Evolutionary conservation across 2,888 invertebrate species (phyloP).

Genomic region (Lymantria monacha): DNA sequence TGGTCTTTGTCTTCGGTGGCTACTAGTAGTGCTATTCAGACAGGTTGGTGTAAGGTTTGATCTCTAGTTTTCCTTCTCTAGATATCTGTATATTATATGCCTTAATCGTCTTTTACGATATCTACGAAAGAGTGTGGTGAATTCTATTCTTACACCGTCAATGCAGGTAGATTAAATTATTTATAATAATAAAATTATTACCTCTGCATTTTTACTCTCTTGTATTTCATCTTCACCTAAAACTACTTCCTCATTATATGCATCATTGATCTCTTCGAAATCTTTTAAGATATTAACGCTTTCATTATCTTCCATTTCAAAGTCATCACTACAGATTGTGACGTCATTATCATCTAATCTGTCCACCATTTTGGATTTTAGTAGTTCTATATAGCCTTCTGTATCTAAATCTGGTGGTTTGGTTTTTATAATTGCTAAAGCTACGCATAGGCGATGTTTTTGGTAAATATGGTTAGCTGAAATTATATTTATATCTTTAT

Average conservation of each 20-base stretch:
- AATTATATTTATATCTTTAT: constrained; percentile 10
- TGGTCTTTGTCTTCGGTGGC: too few species aligned
- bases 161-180: too few species aligned
- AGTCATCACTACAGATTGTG: constrained; percentile 53
- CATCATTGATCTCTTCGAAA: constrained; percentile 1
- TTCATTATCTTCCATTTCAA: constrained; percentile 25
- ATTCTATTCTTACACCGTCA: too few species aligned
- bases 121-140: too few species aligned
- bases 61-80: too few species aligned
- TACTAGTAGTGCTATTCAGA: too few species aligned
- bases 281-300: constrained; percentile 1
- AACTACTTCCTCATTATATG: neutral
- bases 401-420: constrained; percentile 46
- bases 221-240: neutral
- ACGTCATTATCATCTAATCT: constrained; percentile 36
- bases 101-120: too few species aligned
- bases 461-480: constrained; percentile 50
- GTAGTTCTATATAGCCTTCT: constrained; percentile 38
- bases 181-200: neutral
- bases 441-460: constrained; percentile 50
- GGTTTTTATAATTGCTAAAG: constrained; percentile 49
- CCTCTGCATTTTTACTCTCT: neutral
- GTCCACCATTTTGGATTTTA: constrained; percentile 40
- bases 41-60: too few species aligned
- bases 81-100: too few species aligned